phyloP scores from a whole-genome alignment of 2,113 vertebrate species.

The Brachypteracias leptosomus region DNA sequence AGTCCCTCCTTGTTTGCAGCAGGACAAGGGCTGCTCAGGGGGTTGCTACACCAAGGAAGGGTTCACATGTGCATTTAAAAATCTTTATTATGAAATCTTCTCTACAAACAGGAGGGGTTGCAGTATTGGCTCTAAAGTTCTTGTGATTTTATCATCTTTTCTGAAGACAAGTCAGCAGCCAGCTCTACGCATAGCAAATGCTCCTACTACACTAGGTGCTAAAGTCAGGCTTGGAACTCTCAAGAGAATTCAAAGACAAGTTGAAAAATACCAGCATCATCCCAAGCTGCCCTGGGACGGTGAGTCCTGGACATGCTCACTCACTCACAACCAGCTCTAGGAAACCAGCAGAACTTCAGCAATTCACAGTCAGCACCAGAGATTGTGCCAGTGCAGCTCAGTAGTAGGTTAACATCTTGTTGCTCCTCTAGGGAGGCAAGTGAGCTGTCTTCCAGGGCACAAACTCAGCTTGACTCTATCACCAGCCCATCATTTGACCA shows the following conservation, averaged over 20 bases:
- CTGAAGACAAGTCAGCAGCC: neutral
- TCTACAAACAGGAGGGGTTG: neutral
- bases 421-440: neutral
- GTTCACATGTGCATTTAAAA: neutral
- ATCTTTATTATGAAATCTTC: neutral
- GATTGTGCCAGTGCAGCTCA: neutral
- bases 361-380: neutral
- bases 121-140: neutral
- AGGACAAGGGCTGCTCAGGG: neutral
- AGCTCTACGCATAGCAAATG: neutral
- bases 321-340: neutral
- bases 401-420: neutral
- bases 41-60: neutral
- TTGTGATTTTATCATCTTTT: neutral
- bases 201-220: neutral
- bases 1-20: neutral
- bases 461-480: neutral
- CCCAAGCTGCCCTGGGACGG: neutral
- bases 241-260: neutral
- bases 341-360: neutral
- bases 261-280: neutral
- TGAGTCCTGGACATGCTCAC: rapidly evolving
- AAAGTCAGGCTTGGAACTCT: neutral
- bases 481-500: neutral
- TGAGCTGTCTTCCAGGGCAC: rapidly evolving